Evolutionary conservation across 2,888 invertebrate genomes (phyloP).

Genomic region (Timandra comae): DNA sequence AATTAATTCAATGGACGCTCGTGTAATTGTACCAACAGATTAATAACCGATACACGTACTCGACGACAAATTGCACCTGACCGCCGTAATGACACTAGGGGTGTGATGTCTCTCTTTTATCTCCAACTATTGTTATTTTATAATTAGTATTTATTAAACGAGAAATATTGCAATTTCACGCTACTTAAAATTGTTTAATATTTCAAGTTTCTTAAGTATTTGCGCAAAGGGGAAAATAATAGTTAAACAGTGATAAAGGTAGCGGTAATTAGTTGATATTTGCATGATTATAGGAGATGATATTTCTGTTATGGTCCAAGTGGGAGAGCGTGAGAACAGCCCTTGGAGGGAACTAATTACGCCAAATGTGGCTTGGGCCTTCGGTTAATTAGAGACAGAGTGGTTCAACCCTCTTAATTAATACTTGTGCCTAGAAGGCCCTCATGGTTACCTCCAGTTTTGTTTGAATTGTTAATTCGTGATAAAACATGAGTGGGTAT

Average conservation of each 20-base stretch:
- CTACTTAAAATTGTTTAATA: too few relatives aligned
- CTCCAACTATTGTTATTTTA: slow-evolving; percentile 11
- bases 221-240: too few relatives aligned
- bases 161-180: not conserved
- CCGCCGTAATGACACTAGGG: slow-evolving; percentile 33
- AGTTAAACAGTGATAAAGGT: too few relatives aligned
- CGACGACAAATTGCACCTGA: slow-evolving; percentile 59
- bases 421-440: slow-evolving; percentile 67
- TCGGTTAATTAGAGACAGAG: slow-evolving; percentile 74
- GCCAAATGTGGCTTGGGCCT: slow-evolving; percentile 69
- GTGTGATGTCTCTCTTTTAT: slow-evolving; percentile 36
- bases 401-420: slow-evolving; percentile 74
- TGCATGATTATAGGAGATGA: slow-evolving; percentile 59
- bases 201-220: too few relatives aligned
- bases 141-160: slow-evolving; percentile 1
- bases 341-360: slow-evolving; percentile 72
- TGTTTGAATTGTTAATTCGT: slow-evolving; percentile 69
- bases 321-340: slow-evolving; percentile 67
- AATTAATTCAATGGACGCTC: slow-evolving; percentile 55
- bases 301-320: slow-evolving; percentile 54
- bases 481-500: slow-evolving; percentile 57
- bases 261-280: slow-evolving; percentile 23
- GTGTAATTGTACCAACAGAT: slow-evolving; percentile 58
- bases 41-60: slow-evolving; percentile 65
- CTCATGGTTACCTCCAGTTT: slow-evolving; percentile 60